These are phyloP conservation scores for Cuculus canorus DNA, from an alignment of 2,797 vertebrate genomes.

Conservation along the genomic window DNA sequence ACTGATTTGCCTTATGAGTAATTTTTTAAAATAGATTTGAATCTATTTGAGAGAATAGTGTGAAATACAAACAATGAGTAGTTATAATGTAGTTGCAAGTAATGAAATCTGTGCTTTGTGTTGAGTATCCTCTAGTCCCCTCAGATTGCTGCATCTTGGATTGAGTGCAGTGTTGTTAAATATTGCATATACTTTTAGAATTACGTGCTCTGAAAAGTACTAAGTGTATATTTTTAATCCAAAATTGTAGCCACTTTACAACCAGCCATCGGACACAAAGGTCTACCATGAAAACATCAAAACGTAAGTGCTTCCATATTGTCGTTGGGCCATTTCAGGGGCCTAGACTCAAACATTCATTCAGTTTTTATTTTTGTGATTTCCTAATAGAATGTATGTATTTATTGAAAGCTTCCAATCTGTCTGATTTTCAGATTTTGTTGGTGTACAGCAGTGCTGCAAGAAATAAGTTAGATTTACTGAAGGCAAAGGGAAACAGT, in stretches of 20 bases:
- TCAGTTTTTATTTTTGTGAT: not conserved
- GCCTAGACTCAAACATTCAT: not conserved
- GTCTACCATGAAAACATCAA: conserved; percentile 99
- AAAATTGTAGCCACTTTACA: conserved; percentile 90
- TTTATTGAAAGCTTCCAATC: not conserved
- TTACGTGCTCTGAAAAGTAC: not conserved
- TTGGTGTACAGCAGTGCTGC: not conserved
- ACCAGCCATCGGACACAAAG: conserved; percentile 98
- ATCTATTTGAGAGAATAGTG: not conserved
- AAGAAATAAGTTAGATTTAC: not conserved
- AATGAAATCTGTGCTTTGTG: not conserved
- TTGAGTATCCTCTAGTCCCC: not conserved
- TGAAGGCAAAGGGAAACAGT: not conserved
- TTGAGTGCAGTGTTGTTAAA: not conserved
- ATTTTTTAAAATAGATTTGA: not conserved
- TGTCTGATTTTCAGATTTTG: not conserved
- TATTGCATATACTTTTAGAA: not conserved
- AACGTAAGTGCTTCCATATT: conserved; percentile 87
- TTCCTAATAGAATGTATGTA: not conserved
- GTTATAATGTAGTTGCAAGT: not conserved
- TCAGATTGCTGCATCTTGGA: not conserved
- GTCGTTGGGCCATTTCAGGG: not conserved
- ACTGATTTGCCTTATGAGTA: not conserved
- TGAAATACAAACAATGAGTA: not conserved
- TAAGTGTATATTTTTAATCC: conserved; percentile 15